These are phyloP conservation scores for Drosophila murphyi DNA, from an alignment of 1,140 invertebrate genomes.

Conservation along the genomic window DNA sequence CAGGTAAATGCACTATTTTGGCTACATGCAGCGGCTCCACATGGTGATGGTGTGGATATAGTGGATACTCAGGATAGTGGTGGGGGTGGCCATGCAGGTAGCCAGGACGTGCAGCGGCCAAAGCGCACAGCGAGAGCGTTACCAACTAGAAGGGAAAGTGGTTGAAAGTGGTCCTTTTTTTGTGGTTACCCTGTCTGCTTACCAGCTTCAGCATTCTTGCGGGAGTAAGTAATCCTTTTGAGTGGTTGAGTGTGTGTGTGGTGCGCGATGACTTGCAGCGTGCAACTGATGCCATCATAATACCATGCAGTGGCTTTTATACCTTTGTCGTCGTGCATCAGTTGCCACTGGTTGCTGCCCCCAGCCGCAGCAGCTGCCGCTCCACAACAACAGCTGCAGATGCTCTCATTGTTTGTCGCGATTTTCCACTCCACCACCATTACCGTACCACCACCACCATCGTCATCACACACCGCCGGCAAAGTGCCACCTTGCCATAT, in stretches of 20 bases:
- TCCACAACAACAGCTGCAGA: conserved; percentile 59
- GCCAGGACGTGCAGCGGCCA: conserved; percentile 72
- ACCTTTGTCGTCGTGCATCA: conserved; percentile 56
- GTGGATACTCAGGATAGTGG: conserved; percentile 71
- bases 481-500: conserved; percentile 59
- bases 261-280: conserved; percentile 50
- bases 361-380: conserved; percentile 41
- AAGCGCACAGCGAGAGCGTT: conserved; percentile 49
- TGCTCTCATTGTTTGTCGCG: conserved; percentile 70
- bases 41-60: conserved; percentile 62
- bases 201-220: conserved; percentile 77
- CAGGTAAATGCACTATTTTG: conserved; percentile 77
- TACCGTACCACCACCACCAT: neutral
- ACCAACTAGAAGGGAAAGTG: conserved; percentile 38
- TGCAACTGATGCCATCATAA: conserved; percentile 77
- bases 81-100: conserved; percentile 78
- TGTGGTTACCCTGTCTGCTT: conserved; percentile 27
- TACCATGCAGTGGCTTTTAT: conserved; percentile 68
- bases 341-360: conserved; percentile 54
- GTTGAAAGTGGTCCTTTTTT: conserved; percentile 9
- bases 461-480: conserved; percentile 3
- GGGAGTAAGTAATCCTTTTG: conserved; percentile 3
- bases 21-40: conserved; percentile 76
- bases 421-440: conserved; percentile 31
- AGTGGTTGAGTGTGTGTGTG: conserved; percentile 19